Conservation (phyloP, 2,113 vertebrate genomes). For the Planiliza haematocheilus region DNA sequence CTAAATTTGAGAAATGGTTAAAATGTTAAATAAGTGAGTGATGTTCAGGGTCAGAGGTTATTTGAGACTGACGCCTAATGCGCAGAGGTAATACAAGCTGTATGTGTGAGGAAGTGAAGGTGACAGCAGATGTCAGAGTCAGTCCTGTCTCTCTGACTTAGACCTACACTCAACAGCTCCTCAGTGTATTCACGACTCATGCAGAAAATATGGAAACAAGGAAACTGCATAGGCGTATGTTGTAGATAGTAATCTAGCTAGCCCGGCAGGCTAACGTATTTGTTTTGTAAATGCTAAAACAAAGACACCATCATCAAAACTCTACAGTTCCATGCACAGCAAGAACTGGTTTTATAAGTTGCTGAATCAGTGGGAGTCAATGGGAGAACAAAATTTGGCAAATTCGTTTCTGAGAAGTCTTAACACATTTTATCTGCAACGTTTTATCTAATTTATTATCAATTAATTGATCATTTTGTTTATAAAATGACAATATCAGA, state of each 20-base stretch:
- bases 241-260: no score
- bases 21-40: slow-evolving; percentile 3
- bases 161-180: background rate
- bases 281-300: no score
- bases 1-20: background rate
- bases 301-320: no score
- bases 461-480: background rate
- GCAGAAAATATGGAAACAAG: background rate
- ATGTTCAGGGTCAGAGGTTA: background rate
- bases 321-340: no score
- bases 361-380: no score
- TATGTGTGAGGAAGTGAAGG: slow-evolving; percentile 25
- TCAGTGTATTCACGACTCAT: background rate
- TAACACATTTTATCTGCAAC: no score
- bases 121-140: slow-evolving; percentile 50
- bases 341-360: no score
- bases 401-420: no score
- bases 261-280: no score
- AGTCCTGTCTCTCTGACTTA: slow-evolving; percentile 15
- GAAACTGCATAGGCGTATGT: background rate
- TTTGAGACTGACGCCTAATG: background rate
- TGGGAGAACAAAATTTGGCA: no score
- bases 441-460: no score
- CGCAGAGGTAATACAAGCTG: background rate
- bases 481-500: background rate